Percentiles rank a stretch among this genome's conserved stretches.
These are phyloP conservation scores for Nomada hirtipes DNA, from an alignment of 2,888 invertebrate species.

Conservation along the genomic window DNA sequence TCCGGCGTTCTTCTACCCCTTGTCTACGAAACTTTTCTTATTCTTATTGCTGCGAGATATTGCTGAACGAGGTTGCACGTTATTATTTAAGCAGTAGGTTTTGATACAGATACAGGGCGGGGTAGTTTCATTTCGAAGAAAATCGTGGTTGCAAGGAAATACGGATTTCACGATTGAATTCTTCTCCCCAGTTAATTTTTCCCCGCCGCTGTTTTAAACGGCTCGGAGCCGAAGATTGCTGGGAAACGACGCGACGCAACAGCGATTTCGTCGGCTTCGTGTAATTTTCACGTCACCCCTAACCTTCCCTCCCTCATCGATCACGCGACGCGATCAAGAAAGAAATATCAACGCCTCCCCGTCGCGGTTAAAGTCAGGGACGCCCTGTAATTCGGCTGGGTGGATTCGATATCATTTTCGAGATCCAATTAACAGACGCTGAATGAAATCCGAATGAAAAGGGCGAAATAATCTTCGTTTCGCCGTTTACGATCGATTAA, in stretches of 20 bases:
- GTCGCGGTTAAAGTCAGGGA: not conserved
- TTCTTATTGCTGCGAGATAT: not conserved
- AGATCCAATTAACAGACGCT: conserved; percentile 43
- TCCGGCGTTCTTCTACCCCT: not conserved
- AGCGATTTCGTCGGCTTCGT: not conserved
- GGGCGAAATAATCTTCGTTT: not conserved
- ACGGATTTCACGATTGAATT: not conserved
- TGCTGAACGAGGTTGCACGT: not conserved
- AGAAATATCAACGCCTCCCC: conserved; percentile 10
- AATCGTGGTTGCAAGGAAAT: not conserved
- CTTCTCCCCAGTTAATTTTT: not conserved
- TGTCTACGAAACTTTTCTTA: not conserved
- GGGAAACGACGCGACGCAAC: not conserved
- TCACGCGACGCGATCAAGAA: not conserved
- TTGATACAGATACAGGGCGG: not conserved
- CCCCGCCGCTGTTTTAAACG: not conserved
- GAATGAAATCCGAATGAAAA: conserved; percentile 27
- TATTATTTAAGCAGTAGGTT: not conserved
- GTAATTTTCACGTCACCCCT: conserved; percentile 6
- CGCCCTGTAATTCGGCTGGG: conserved; percentile 1
- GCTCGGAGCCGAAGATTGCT: not conserved
- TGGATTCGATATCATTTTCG: conserved; percentile 9
- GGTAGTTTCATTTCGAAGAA: not conserved
- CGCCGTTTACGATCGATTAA: not conserved
- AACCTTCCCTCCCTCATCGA: conserved; percentile 13